Base-by-base conservation (phyloP, 1,140 invertebrate species). In the Trichonephila clavata region DNA sequence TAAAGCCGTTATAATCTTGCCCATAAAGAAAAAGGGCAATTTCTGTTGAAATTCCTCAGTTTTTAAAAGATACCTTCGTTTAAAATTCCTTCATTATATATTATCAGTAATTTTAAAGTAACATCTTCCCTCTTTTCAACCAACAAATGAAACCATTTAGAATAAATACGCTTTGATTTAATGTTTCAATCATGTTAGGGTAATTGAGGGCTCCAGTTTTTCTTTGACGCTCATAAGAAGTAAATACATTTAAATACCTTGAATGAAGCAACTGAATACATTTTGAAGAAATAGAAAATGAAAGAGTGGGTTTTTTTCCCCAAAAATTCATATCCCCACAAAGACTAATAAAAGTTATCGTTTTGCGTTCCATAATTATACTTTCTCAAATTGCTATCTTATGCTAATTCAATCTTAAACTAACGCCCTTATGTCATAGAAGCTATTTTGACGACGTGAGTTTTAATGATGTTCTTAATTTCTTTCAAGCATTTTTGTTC, bases 401-500 rank as follows among this genome's bases (percentile, higher is more conserved):
- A 77, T 77, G 71, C 71, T 77, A 77, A 77, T 77, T 77, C 71
- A 77, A 77, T 77, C 24, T 77, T 77, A 77, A 77, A 77, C 71
- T 77, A 32, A 77, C 27, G 71, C 32, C 32, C 71, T 32, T 39
- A 32, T 77, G 32, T 77, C 27, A 77, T 16, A 18, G 32, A 32
- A 77, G 14, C 27, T 39, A 77, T 16, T 32, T 18, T 77, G 18
- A 77, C 71, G 71, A 39, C 18, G 71, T 39, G 32, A 77, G 71
- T 77, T 77, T 77, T 77, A 77, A 77, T 77, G 71, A 77, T 77
- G 71, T 77, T 77, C 32, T 77, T 77, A 77, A 77, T 77, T 77
- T 77, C 71, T 18, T 6, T 27, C 27, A 18, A 32, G 32, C 71
- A 77, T 77, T 77, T 77, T 27, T 32, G 27, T 77, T 77, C 27